Evolutionary conservation across 2,888 invertebrate species (phyloP).

Genomic region (Oscheius myriophilus): DNA sequence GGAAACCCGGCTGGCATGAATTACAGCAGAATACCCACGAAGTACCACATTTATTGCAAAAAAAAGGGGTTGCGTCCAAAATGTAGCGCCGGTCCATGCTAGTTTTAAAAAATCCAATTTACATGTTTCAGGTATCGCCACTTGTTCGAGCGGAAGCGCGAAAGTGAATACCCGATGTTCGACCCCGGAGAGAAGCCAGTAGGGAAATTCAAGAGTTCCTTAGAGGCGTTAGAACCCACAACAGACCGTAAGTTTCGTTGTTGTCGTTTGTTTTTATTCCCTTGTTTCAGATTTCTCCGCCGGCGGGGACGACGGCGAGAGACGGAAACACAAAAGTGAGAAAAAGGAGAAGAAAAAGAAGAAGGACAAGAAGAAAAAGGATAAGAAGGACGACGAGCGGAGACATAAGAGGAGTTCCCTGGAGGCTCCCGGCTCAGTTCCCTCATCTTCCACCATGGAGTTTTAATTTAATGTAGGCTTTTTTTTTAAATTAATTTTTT

Average conservation of each 20-base stretch:
- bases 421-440: not conserved
- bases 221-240: constrained; percentile 31
- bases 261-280: constrained; percentile 1
- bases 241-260: constrained; percentile 3
- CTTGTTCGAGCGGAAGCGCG: constrained; percentile 38
- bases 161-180: not conserved
- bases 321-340: constrained; percentile 47
- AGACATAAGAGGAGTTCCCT: constrained; percentile 19
- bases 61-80: too few relatives aligned
- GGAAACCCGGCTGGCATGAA: too few relatives aligned
- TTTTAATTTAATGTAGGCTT: too few relatives aligned
- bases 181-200: constrained; percentile 13
- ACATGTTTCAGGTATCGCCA: constrained; percentile 46
- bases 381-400: constrained; percentile 32
- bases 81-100: too few relatives aligned
- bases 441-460: constrained; percentile 27
- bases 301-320: constrained; percentile 27
- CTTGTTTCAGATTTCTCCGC: not conserved
- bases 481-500: too few relatives aligned
- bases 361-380: constrained; percentile 48
- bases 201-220: constrained; percentile 26
- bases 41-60: too few relatives aligned
- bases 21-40: too few relatives aligned
- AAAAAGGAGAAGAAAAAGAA: constrained; percentile 53
- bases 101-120: constrained; percentile 4